Evolutionary conservation across 2,113 vertebrate species (phyloP).

Genomic region (Pachypanchax playfairii): DNA sequence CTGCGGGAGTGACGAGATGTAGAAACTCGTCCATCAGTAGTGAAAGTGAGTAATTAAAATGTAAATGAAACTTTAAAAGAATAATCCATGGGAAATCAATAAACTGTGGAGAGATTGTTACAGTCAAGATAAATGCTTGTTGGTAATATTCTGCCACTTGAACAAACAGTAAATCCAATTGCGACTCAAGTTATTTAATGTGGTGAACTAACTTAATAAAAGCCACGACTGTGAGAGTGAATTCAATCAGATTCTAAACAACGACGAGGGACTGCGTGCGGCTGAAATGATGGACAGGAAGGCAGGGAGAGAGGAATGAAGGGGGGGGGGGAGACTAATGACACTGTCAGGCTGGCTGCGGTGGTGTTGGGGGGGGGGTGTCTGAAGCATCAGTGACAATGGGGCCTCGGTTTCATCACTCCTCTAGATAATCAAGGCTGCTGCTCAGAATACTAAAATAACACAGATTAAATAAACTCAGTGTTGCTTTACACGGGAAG

Average conservation of each 20-base stretch:
- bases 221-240: constrained; percentile 27
- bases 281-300: constrained; percentile 51
- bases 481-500: constrained; percentile 34
- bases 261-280: constrained; percentile 28
- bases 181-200: constrained; percentile 50
- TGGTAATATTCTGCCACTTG: constrained; percentile 41
- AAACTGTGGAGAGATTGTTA: constrained; percentile 7
- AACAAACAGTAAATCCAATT: constrained; percentile 59
- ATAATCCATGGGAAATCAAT: constrained; percentile 25
- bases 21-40: constrained; percentile 12
- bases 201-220: constrained; percentile 38
- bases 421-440: constrained; percentile 68
- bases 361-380: constrained; percentile 39
- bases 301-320: constrained; percentile 17
- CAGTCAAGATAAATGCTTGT: constrained; percentile 25
- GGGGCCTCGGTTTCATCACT: constrained; percentile 65
- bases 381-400: constrained; percentile 58
- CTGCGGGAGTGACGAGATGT: constrained; percentile 67
- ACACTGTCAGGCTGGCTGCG: constrained; percentile 32
- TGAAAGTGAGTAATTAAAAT: constrained; percentile 19
- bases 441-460: constrained; percentile 70
- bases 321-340: constrained; percentile 53
- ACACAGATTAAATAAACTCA: constrained; percentile 43
- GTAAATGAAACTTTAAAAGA: constrained; percentile 26
- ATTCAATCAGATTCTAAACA: constrained; percentile 54